Evolutionary conservation across 1,140 invertebrate genomes (phyloP).

Genomic region (Plodia interpunctella): DNA sequence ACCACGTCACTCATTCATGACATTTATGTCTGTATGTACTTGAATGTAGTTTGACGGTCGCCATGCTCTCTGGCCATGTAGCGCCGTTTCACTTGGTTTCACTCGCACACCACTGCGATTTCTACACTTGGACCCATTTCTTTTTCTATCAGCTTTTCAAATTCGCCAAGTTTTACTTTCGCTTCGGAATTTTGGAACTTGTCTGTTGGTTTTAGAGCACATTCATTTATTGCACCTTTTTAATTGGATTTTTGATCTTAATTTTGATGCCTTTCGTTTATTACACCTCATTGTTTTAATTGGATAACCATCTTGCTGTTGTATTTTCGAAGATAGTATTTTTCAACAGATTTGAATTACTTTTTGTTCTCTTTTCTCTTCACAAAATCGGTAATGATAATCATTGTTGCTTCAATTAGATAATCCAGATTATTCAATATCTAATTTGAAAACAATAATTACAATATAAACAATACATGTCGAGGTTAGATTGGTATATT

Average conservation of each 20-base stretch:
- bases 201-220: background rate
- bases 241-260: too few relatives aligned
- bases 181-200: background rate
- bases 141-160: constrained; percentile 33
- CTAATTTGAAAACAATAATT: too few relatives aligned
- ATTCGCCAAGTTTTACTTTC: constrained; percentile 21
- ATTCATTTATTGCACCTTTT: background rate
- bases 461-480: too few relatives aligned
- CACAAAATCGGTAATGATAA: too few relatives aligned
- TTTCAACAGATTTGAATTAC: background rate
- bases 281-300: too few relatives aligned
- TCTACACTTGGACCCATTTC: constrained; percentile 33
- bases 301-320: too few relatives aligned
- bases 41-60: constrained; percentile 64
- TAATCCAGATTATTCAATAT: too few relatives aligned
- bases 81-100: constrained; percentile 55
- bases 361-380: too few relatives aligned
- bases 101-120: constrained; percentile 38
- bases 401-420: too few relatives aligned
- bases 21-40: constrained; percentile 35
- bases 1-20: constrained; percentile 36
- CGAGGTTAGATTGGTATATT: too few relatives aligned
- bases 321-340: too few relatives aligned
- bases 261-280: too few relatives aligned
- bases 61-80: constrained; percentile 51